Percentiles rank a stretch among this genome's conserved stretches.
These are phyloP conservation scores for Leucopsar rothschildi DNA, from an alignment of 2,113 vertebrate genomes.

Conservation along the genomic window DNA sequence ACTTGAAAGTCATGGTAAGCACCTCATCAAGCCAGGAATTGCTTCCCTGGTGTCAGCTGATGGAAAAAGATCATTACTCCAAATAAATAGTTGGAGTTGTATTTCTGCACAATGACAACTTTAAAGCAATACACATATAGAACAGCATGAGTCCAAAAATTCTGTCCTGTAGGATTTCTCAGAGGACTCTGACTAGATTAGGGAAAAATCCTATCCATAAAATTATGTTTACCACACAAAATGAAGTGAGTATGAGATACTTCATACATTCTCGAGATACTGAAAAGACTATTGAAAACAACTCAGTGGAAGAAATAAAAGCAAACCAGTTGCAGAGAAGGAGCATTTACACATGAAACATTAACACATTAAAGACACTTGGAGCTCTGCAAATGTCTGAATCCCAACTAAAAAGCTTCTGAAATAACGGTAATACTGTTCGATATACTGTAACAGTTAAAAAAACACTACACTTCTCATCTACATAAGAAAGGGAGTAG, in stretches of 20 bases:
- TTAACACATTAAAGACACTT: neutral
- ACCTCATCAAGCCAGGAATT: constrained; percentile 68
- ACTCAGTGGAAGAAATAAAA: neutral
- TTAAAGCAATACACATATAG: neutral
- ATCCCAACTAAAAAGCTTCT: neutral
- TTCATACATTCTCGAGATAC: neutral
- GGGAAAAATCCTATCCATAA: neutral
- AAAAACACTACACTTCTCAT: neutral
- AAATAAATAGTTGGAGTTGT: constrained; percentile 5
- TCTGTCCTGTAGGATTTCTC: constrained; percentile 32
- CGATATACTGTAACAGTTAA: neutral
- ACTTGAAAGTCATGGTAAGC: constrained; percentile 19
- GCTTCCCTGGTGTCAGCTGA: constrained; percentile 38
- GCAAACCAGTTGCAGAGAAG: neutral
- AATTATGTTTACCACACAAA: constrained; percentile 23
- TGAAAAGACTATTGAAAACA: neutral
- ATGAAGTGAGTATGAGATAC: neutral
- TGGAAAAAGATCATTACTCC: constrained; percentile 49
- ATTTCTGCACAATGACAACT: neutral
- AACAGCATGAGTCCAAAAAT: constrained; percentile 37
- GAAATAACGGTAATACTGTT: neutral
- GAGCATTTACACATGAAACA: neutral
- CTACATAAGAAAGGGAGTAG: neutral
- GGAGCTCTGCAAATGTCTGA: neutral
- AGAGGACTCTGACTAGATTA: neutral